Evolutionary conservation across 2,797 vertebrate species (phyloP), one percentile per base, ranked within the genome.

Genomic region (Calcarius lapponicus): DNA sequence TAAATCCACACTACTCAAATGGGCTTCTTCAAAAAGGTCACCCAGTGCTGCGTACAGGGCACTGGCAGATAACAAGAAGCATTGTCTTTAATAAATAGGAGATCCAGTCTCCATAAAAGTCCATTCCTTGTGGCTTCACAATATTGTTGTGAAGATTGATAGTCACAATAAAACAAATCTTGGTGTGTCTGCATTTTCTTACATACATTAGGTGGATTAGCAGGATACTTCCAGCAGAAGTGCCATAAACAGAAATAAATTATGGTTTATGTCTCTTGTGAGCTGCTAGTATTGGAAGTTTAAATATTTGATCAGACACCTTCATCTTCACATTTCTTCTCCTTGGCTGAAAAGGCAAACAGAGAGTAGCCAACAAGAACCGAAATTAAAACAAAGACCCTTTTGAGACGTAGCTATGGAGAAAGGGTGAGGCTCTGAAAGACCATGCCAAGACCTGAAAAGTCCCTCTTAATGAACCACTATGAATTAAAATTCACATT

Each of bases 251-350:
- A 95, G 53, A 73, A 84, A 78, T 93, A 93, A 92, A 93, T 95
- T 80, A 69, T 21, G n/a, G 48, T 90, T 94, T 91, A 71, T 86
- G 38, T 54, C 56, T 83, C 80, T 69, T 82, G 57, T 65, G 48
- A 93, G 80, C 45, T 89, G 58, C 69, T 93, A 56, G 47, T 48
- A 85, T 95, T 95, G 88, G 71, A 92, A 96, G 83, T 91, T 54
- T 88, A 93, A 96, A 92, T 96, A 96, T 95, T 96, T 97, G 57
- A 96, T 94, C 86, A 88, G 62, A 53, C 60, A 51, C 28, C 60
- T 92, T 57, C 29, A 70, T 81, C 76, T 92, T 93, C 71, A 58
- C 36, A 64, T 87, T 93, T 88, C 53, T 84, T 84, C 43, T 90
- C 75, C 76, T 69, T 6, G 20, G 36, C 45, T 83, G 62, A 80